Base-by-base conservation (phyloP, 2,113 vertebrate species). In the Leiothrix lutea region DNA sequence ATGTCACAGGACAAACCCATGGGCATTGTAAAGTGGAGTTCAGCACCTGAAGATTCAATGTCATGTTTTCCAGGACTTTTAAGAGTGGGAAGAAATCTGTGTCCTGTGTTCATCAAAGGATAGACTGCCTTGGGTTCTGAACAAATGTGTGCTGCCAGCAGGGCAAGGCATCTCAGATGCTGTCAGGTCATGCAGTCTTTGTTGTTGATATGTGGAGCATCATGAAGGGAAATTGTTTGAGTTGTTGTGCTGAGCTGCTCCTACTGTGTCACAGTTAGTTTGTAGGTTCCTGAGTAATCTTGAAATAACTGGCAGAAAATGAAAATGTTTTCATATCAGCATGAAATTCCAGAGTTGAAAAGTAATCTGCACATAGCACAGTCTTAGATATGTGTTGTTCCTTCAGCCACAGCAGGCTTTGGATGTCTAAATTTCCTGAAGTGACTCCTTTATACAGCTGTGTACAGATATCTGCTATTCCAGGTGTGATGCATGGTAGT, bases 401-500 rank as follows among this genome's bases (percentile, higher is more conserved):
- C 48, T 69, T 84, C 57, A 84, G 31, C 65, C 24, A 28, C 19
- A 48, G 53, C 38, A 48, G 65, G n/a, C 36, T 60, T 29, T 80
- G 40, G 64, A 1, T 66, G 29, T 36, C 31, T 78, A 6, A 16
- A 28, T 80, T 51, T 44, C 60, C 62, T 86, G 5, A 72, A 36
- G 36, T 21, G 8, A 36, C 70, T 77, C 33, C 42, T 73, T 51
- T 24, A 11, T 40, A 14, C 44, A 40, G 38, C 51, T 50, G 0
- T 1, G 1, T 26, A 8, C 47, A 33, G 66, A 18, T 38, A 25
- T 9, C 25, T 74, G 2, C 38, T 75, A 3, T 26, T 80, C 61
- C 38, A 33, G 2, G 33, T n/a, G 3, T 7, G 45, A 48, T 40
- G 31, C 1, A 0, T 40, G n/a, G 28, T 12, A 15, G 42, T 61